These are phyloP conservation scores for Ophion costatus DNA, from an alignment of 2,888 invertebrate genomes.

Conservation along the genomic window DNA sequence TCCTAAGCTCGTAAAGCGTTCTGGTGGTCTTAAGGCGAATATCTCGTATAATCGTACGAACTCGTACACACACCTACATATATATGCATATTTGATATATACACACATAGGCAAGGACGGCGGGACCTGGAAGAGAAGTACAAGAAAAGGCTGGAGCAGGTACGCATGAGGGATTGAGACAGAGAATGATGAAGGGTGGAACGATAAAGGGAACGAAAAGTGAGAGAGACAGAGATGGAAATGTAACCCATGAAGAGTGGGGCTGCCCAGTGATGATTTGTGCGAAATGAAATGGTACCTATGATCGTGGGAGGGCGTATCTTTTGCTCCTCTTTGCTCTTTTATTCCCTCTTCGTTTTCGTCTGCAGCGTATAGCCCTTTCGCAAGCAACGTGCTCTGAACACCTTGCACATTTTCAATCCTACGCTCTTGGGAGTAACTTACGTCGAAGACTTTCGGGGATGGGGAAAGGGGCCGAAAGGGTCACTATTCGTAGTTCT, in stretches of 20 bases:
- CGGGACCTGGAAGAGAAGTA: constrained; percentile 33
- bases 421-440: constrained; percentile 40
- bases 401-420: constrained; percentile 57
- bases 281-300: constrained; percentile 63
- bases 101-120: constrained; percentile 19
- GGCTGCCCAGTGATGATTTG: constrained; percentile 62
- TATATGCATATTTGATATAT: constrained; percentile 21
- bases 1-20: constrained; percentile 66
- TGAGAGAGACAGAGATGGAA: constrained; percentile 56
- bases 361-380: constrained; percentile 16
- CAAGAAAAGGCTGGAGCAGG: constrained; percentile 52
- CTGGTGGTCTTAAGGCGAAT: constrained; percentile 61
- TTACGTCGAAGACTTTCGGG: constrained; percentile 28
- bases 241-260: constrained; percentile 39
- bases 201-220: constrained; percentile 48
- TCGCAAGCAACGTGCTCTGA: constrained; percentile 44
- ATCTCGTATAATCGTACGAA: constrained; percentile 22
- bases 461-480: constrained; percentile 27
- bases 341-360: constrained; percentile 39
- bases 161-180: constrained; percentile 58
- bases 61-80: not conserved
- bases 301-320: constrained; percentile 65
- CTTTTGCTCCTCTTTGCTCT: constrained; percentile 10
- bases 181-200: constrained; percentile 61
- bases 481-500: constrained; percentile 46